These are phyloP conservation scores for Rotaria sp. DNA, from an alignment of 2,888 invertebrate species.

Conservation along the genomic window DNA sequence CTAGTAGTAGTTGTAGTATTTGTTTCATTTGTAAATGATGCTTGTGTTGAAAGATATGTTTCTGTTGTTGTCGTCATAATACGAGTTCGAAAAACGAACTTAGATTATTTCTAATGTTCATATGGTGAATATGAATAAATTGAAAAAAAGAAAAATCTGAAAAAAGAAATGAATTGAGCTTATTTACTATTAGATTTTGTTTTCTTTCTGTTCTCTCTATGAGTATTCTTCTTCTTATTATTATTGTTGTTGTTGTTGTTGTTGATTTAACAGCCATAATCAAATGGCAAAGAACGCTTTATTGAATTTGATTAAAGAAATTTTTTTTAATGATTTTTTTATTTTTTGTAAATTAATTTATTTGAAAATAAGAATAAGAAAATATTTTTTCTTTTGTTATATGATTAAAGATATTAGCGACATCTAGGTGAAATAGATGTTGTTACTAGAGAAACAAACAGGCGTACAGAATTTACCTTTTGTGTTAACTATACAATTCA, in stretches of 20 bases:
- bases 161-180: neutral
- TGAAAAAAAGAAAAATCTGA: neutral
- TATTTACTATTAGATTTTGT: neutral
- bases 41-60: constrained; percentile 17
- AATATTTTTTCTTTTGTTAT: no score
- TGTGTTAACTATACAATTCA: no score
- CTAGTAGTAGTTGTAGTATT: neutral
- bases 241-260: neutral
- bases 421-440: no score
- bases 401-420: no score
- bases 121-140: neutral
- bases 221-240: no score
- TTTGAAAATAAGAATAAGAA: neutral
- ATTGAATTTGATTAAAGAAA: neutral
- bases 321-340: neutral
- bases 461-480: no score
- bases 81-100: constrained; percentile 3
- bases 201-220: neutral
- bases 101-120: neutral
- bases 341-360: no score
- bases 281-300: neutral
- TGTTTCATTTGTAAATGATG: constrained; percentile 15
- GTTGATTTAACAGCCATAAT: neutral
- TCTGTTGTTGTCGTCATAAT: constrained; percentile 10
- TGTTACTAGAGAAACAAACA: no score